phyloP scores from a whole-genome alignment of 2,888 invertebrate species.

The Psococerastis gibbosa region DNA sequence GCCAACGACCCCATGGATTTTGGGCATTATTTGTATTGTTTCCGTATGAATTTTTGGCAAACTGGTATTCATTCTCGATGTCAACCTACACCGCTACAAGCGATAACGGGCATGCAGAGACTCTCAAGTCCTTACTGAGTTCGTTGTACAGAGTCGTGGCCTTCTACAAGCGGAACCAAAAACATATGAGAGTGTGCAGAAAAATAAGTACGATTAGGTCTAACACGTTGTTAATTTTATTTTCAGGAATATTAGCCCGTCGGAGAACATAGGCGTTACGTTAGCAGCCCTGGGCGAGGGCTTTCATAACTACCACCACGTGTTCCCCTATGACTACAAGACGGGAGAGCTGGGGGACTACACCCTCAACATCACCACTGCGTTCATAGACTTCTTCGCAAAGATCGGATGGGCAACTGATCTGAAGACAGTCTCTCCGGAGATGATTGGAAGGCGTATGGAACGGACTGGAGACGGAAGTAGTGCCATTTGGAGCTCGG shows the following conservation, averaged over 20 bases:
- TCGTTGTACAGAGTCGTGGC: no score
- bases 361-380: slow-evolving; percentile 51
- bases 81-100: no score
- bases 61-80: no score
- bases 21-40: no score
- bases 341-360: slow-evolving; percentile 41
- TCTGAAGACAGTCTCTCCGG: slow-evolving; percentile 39
- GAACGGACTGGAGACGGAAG: slow-evolving; percentile 35
- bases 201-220: no score
- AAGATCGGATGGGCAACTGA: slow-evolving; percentile 68
- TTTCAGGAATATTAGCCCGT: slow-evolving; percentile 47
- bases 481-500: slow-evolving; percentile 51
- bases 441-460: slow-evolving; percentile 37
- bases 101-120: no score
- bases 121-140: no score
- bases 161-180: no score
- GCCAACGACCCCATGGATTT: no score
- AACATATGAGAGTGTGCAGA: no score
- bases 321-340: slow-evolving; percentile 40
- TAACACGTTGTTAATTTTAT: no score
- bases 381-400: slow-evolving; percentile 61
- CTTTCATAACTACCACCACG: slow-evolving; percentile 72
- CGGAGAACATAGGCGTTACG: slow-evolving; percentile 53
- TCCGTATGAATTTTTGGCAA: no score
- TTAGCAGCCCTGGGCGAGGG: slow-evolving; percentile 60